Evolutionary conservation across 2,797 vertebrate species (phyloP).

Genomic region (Toxotes lorentzi): DNA sequence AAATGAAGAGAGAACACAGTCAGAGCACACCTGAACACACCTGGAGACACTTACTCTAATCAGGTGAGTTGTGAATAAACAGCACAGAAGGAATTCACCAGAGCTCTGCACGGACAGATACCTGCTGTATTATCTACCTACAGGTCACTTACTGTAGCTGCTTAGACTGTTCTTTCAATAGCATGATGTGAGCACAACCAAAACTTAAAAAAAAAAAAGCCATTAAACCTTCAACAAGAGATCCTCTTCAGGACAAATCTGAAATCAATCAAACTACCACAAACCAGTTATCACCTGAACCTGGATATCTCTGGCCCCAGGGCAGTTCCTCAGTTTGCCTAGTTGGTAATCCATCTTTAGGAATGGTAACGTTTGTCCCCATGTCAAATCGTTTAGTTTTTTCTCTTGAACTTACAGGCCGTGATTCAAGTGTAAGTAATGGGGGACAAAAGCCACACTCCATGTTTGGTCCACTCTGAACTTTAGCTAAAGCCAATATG

Average conservation of each 20-base stretch:
- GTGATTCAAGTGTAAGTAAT: background rate
- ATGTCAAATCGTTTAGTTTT: too few relatives aligned
- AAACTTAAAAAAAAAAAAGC: background rate
- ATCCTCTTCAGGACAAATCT: background rate
- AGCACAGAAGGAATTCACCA: background rate
- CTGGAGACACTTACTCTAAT: slow-evolving; percentile 4
- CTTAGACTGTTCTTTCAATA: background rate
- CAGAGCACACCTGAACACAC: slow-evolving; percentile 16
- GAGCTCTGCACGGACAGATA: background rate
- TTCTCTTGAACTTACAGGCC: too few relatives aligned
- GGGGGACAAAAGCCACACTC: background rate
- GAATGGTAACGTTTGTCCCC: too few relatives aligned
- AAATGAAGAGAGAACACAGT: background rate
- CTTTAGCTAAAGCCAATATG: background rate
- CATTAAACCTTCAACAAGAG: background rate
- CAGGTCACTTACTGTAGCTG: background rate
- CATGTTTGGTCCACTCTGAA: background rate
- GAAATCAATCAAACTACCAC: background rate
- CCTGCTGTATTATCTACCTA: background rate
- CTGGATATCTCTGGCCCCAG: background rate
- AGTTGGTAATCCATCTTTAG: background rate
- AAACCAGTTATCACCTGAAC: background rate
- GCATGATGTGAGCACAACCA: background rate
- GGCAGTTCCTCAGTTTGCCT: background rate
- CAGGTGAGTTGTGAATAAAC: background rate